Evolutionary conservation across 2,888 invertebrate species (phyloP), one percentile per base, ranked within the genome.

Genomic region (Pyrochroa serraticornis): DNA sequence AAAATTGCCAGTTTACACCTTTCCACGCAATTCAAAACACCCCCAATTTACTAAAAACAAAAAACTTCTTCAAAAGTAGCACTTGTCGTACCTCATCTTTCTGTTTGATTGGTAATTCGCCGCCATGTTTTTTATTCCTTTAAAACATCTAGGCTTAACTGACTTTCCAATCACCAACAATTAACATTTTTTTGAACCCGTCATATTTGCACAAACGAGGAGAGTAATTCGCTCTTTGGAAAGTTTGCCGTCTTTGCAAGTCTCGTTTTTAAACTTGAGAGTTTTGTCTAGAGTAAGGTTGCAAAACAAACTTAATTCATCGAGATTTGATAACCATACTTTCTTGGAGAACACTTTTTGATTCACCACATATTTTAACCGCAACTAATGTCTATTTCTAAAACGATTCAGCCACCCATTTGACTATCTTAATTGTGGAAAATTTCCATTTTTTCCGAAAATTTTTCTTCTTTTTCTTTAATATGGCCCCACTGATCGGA

Each of bases 301-400:
- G 9, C 12, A 47, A 54, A 54, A 54, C 1, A 54, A 47, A 7
- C 41, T 39, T 8, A 39, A 39, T 47, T 54, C 47, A 38, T 54
- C 54, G n/a, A 46, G 37, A 53, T 35, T 45, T 38, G 37, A 22
- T 6, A 52, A 39, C 49, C 49, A 49, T 9, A 38, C 6, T 38
- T 38, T 38, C 38, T 38, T 38, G 38, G 10, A 6, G 38, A 38
- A 38, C 38, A 38, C 38, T 38, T 38, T 7, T 38, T 38, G 38
- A 38, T 38, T 38, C 38, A 9, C 38, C 10, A 38, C 38, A 38
- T 38, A 9, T 38, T 38, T 38, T 38, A 9, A 7, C n/a, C n/a
- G n/a, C n/a, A n/a, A n/a, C n/a, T n/a, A n/a, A 38, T 38, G 38
- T 38, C 38, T 38, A 38, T 9, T 38, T 38, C 6, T 38, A 7